These are phyloP conservation scores for Ctena decussata DNA, from an alignment of 2,888 invertebrate species.

Conservation along the genomic window DNA sequence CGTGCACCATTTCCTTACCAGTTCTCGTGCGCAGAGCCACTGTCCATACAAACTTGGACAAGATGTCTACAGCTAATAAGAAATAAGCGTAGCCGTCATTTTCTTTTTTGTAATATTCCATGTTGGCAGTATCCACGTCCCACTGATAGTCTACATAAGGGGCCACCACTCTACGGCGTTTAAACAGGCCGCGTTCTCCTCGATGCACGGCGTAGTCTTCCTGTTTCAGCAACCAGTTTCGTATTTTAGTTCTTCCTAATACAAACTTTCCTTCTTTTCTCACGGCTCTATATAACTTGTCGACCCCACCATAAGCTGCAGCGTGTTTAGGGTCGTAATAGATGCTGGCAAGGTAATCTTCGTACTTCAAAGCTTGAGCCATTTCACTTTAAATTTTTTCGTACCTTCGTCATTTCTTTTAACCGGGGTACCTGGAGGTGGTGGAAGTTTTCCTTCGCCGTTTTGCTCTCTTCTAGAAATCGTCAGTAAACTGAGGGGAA, in stretches of 20 bases:
- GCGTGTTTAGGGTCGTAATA: slow-evolving; percentile 42
- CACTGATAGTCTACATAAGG: slow-evolving; percentile 55
- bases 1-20: slow-evolving; percentile 43
- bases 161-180: slow-evolving; percentile 31
- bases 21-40: slow-evolving; percentile 29
- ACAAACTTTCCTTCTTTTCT: slow-evolving; percentile 39
- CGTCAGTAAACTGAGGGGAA: background rate
- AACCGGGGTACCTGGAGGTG: slow-evolving; percentile 22
- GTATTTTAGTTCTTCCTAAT: slow-evolving; percentile 15
- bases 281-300: slow-evolving; percentile 45
- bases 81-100: slow-evolving; percentile 49
- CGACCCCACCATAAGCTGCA: slow-evolving; percentile 28
- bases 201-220: slow-evolving; percentile 48
- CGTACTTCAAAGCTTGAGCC: background rate
- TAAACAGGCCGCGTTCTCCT: slow-evolving; percentile 38
- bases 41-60: slow-evolving; percentile 42
- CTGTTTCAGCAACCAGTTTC: slow-evolving; percentile 42
- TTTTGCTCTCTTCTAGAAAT: background rate
- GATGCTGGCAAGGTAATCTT: slow-evolving; percentile 20
- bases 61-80: slow-evolving; percentile 34
- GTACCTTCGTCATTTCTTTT: background rate
- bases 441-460: background rate
- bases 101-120: slow-evolving; percentile 41
- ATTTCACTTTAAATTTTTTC: slow-evolving; percentile 1
- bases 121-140: too few relatives aligned